Evolutionary conservation across 2,797 vertebrate genomes (phyloP).

Genomic region (Dendrocincla fuliginosa): DNA sequence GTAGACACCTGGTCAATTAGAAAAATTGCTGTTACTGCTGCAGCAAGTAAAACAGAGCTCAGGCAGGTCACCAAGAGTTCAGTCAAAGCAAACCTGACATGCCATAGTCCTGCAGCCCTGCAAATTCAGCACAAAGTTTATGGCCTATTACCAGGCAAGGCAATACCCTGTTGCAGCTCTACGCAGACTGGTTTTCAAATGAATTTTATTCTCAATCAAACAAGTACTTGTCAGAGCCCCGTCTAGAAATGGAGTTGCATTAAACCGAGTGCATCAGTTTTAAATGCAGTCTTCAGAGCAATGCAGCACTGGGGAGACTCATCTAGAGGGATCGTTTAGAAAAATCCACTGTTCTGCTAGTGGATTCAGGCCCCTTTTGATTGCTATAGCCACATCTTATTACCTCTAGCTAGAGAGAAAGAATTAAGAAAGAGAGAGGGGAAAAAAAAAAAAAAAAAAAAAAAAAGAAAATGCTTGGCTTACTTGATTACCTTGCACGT

Average conservation of each 20-base stretch:
- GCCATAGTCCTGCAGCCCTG: background rate
- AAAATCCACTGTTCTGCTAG: background rate
- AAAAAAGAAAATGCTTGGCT: background rate
- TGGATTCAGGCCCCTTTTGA: background rate
- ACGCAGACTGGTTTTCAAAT: background rate
- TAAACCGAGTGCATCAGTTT: background rate
- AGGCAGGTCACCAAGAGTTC: slow-evolving; percentile 18
- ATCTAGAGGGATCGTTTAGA: background rate
- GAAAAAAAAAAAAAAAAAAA: too few relatives aligned
- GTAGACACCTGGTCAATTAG: background rate
- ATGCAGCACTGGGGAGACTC: background rate
- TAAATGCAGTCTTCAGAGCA: background rate
- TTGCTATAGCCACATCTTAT: background rate
- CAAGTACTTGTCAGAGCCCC: background rate
- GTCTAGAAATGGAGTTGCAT: background rate
- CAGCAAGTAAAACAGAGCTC: slow-evolving; percentile 19
- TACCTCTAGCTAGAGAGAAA: background rate
- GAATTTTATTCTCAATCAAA: background rate
- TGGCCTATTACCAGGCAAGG: background rate
- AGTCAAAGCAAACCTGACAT: background rate
- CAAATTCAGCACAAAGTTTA: slow-evolving; percentile 25
- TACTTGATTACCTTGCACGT: background rate
- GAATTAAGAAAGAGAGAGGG: background rate
- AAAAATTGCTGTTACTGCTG: slow-evolving; percentile 27
- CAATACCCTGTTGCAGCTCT: background rate